phyloP scores from a whole-genome alignment of 2,113 vertebrate genomes.

The Syngnathus scovelli region DNA sequence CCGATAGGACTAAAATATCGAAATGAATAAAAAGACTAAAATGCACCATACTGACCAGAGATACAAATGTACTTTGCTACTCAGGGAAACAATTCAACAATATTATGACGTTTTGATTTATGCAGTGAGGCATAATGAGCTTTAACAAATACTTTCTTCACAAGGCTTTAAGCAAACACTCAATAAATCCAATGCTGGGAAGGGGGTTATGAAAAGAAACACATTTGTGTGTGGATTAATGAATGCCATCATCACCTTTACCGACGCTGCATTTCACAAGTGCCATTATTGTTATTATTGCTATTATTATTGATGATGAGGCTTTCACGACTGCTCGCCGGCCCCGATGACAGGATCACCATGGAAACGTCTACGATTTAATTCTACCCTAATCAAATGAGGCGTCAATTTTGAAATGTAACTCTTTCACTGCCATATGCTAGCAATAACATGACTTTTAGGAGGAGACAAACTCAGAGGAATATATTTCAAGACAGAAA shows the following conservation, averaged over 20 bases:
- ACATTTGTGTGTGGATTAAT: conserved; percentile 5
- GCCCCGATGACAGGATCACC: conserved; percentile 58
- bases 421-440: conserved; percentile 19
- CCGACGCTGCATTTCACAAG: conserved; percentile 59
- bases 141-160: conserved; percentile 26
- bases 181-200: conserved; percentile 16
- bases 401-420: conserved; percentile 44
- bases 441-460: conserved; percentile 27
- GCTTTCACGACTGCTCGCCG: conserved; percentile 52
- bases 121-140: conserved; percentile 33
- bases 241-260: conserved; percentile 36
- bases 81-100: conserved; percentile 31
- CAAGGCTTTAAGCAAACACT: conserved; percentile 33
- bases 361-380: conserved; percentile 67
- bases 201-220: not conserved
- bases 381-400: conserved; percentile 65
- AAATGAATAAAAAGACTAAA: too few species aligned
- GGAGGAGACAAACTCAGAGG: conserved; percentile 11
- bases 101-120: conserved; percentile 43
- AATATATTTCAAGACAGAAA: conserved; percentile 5
- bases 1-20: too few species aligned
- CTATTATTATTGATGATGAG: conserved; percentile 69
- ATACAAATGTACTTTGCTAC: not conserved
- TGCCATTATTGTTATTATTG: conserved; percentile 66
- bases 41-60: too few species aligned